These are phyloP conservation scores for Drosophila prostipennis DNA, from an alignment of 2,888 invertebrate genomes.

Conservation along the genomic window DNA sequence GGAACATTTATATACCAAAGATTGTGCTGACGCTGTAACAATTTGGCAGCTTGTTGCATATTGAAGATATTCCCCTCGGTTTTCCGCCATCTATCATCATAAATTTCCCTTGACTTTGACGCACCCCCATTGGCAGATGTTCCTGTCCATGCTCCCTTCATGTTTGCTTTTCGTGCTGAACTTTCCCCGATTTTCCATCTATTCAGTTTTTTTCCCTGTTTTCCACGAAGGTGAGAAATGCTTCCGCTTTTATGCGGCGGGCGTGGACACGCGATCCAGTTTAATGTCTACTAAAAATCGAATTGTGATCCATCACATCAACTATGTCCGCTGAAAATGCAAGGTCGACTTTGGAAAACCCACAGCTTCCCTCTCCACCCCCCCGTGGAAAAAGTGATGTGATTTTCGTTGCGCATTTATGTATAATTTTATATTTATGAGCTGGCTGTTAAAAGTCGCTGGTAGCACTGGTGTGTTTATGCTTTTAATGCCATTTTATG, in stretches of 20 bases:
- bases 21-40: slow-evolving; percentile 23
- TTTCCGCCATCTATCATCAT: slow-evolving; percentile 49
- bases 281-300: slow-evolving; percentile 78
- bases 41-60: slow-evolving; percentile 49
- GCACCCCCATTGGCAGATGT: slow-evolving; percentile 48
- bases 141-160: slow-evolving; percentile 32
- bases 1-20: slow-evolving; percentile 6
- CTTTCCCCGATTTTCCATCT: neutral
- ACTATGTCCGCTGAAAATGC: slow-evolving; percentile 54
- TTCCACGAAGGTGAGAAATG: slow-evolving; percentile 55
- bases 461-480: slow-evolving; percentile 57
- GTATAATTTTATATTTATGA: slow-evolving; percentile 77
- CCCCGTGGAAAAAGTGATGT: slow-evolving; percentile 42
- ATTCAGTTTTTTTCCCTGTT: slow-evolving; percentile 14
- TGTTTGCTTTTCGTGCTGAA: slow-evolving; percentile 25
- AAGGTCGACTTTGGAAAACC: slow-evolving; percentile 42
- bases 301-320: slow-evolving; percentile 73
- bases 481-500: slow-evolving; percentile 72
- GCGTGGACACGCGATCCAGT: slow-evolving; percentile 50
- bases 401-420: slow-evolving; percentile 74
- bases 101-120: slow-evolving; percentile 60
- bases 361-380: neutral
- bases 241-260: slow-evolving; percentile 63
- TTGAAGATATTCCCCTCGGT: slow-evolving; percentile 11
- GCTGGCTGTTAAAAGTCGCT: slow-evolving; percentile 66